Evolutionary conservation across 1,140 invertebrate genomes (phyloP).

Genomic region (Phocides pigmalion): DNA sequence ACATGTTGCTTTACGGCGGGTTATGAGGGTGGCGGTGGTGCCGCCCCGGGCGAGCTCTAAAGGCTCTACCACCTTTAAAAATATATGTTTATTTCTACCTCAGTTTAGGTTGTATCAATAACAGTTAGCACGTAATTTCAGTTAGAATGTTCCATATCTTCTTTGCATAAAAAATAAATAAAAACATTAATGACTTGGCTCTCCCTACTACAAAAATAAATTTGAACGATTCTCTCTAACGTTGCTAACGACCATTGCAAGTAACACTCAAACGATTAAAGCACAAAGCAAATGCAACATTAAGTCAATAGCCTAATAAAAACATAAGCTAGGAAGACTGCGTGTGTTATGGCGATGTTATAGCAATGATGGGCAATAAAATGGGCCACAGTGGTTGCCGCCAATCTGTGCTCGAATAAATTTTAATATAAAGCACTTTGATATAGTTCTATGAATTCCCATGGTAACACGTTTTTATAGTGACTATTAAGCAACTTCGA

Average conservation of each 20-base stretch:
- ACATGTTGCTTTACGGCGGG: too few relatives aligned
- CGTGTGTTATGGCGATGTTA: conserved; percentile 43
- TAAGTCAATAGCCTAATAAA: conserved; percentile 44
- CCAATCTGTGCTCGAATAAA: conserved; percentile 36
- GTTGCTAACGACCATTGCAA: neutral
- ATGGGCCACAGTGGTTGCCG: conserved; percentile 37
- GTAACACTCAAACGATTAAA: neutral
- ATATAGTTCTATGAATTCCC: conserved; percentile 30
- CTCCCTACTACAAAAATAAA: too few relatives aligned
- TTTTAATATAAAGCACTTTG: conserved; percentile 31
- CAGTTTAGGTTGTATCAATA: too few relatives aligned
- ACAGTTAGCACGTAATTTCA: too few relatives aligned
- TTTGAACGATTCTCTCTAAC: neutral
- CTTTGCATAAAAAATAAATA: too few relatives aligned
- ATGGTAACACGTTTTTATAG: conserved; percentile 23
- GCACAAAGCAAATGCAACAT: conserved; percentile 31
- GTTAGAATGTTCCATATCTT: too few relatives aligned
- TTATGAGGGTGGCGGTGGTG: too few relatives aligned
- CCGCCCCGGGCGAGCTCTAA: too few relatives aligned
- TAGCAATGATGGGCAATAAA: conserved; percentile 44
- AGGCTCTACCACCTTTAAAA: too few relatives aligned
- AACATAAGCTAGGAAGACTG: conserved; percentile 44
- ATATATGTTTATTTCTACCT: too few relatives aligned
- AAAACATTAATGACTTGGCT: too few relatives aligned
- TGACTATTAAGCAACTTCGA: neutral